Percentiles rank a stretch among this genome's conserved stretches.
phyloP scores from a whole-genome alignment of 2,797 vertebrate species.

The Otolemur crassicaudatus region DNA sequence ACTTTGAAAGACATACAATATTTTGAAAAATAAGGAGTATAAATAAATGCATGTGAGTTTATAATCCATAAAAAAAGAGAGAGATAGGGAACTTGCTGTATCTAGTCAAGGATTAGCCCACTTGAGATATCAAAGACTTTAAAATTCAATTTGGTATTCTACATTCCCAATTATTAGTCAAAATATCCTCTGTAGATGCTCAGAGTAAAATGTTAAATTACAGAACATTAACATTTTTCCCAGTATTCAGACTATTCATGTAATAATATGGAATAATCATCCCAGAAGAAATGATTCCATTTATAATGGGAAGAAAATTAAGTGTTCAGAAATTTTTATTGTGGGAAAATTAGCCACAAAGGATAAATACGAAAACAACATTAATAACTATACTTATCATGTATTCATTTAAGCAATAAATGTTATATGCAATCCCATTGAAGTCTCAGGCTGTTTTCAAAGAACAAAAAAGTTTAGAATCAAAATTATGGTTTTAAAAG shows the following conservation, averaged over 20 bases:
- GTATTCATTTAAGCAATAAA: background rate
- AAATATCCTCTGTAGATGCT: background rate
- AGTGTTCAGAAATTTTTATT: background rate
- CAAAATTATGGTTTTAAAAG: background rate
- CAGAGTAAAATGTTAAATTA: slow-evolving; percentile 4
- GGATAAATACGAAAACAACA: background rate
- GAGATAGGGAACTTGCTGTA: background rate
- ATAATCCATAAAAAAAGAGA: too few relatives aligned
- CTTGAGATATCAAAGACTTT: background rate
- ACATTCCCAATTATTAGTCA: background rate
- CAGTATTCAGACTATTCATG: background rate
- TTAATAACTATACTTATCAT: background rate
- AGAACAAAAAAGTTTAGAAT: background rate
- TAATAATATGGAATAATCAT: background rate
- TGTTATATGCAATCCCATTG: background rate
- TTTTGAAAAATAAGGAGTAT: slow-evolving; percentile 24
- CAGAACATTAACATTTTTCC: background rate
- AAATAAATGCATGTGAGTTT: background rate
- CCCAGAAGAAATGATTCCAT: background rate
- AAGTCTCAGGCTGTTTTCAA: background rate
- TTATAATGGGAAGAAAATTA: background rate
- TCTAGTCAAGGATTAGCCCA: background rate
- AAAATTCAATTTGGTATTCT: background rate
- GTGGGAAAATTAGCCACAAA: background rate
- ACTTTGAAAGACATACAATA: background rate